Percentiles rank a stretch among this genome's conserved stretches.
phyloP scores from a whole-genome alignment of 2,888 invertebrate genomes.

The Eueremaeus valkanovi region DNA sequence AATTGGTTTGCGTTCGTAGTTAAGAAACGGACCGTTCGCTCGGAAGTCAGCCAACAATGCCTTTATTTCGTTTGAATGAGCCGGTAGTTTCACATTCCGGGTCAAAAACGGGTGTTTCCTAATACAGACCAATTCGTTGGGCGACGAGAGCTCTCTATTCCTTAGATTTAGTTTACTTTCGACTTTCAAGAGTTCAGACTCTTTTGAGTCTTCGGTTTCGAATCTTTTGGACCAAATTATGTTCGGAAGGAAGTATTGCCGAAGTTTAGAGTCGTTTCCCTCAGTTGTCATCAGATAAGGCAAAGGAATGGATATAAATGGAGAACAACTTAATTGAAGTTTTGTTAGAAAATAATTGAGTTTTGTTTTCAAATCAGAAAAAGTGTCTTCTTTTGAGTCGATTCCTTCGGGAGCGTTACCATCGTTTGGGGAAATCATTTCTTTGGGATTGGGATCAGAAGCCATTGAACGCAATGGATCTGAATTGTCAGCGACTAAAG shows the following conservation, averaged over 20 bases:
- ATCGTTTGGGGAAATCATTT: neutral
- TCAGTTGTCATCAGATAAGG: conserved; percentile 83
- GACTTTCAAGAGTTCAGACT: conserved; percentile 1
- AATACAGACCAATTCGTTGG: neutral
- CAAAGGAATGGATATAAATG: conserved; percentile 73
- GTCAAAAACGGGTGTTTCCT: conserved; percentile 42
- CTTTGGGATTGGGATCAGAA: neutral
- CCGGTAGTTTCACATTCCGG: neutral
- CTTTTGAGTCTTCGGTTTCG: neutral
- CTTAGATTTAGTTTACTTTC: neutral
- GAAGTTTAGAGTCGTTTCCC: conserved; percentile 69
- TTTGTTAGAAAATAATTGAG: conserved; percentile 43
- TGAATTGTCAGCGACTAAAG: conserved; percentile 69
- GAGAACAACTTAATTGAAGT: conserved; percentile 70
- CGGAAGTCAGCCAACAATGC: conserved; percentile 76
- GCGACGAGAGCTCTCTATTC: conserved; percentile 31
- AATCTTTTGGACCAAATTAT: conserved; percentile 39
- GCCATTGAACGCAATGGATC: conserved; percentile 66
- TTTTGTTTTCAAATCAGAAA: conserved; percentile 25
- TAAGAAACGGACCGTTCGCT: conserved; percentile 66
- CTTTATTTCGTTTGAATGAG: conserved; percentile 53
- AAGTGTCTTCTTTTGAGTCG: conserved; percentile 4
- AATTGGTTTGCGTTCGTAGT: conserved; percentile 7
- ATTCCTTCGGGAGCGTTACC: neutral
- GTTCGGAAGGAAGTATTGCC: conserved; percentile 63